phyloP scores from a whole-genome alignment of 2,888 invertebrate species.

The Lottia gigantea region DNA sequence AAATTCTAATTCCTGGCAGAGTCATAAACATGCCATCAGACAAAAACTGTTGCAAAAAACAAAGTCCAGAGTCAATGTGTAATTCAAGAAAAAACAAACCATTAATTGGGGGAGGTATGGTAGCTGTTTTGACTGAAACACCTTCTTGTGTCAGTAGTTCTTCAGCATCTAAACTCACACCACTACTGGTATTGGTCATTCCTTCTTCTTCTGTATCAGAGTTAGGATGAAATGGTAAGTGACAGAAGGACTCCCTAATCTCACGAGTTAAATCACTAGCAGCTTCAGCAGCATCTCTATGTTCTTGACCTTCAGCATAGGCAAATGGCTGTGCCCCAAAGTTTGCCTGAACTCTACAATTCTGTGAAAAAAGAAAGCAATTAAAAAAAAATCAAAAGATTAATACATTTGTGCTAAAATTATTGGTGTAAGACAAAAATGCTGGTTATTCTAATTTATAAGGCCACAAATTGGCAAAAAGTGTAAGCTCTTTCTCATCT shows the following conservation, averaged over 20 bases:
- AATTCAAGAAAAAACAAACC: conserved; percentile 39
- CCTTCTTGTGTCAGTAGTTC: conserved; percentile 40
- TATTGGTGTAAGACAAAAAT: too few species aligned
- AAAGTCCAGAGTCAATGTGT: too few species aligned
- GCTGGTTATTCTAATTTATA: too few species aligned
- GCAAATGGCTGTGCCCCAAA: conserved; percentile 66
- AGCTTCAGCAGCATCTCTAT: conserved; percentile 63
- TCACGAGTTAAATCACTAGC: conserved; percentile 63
- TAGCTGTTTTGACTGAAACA: conserved; percentile 54
- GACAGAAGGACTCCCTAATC: conserved; percentile 63
- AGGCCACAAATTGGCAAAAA: too few species aligned
- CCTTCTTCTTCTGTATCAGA: conserved; percentile 65
- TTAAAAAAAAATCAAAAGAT: neutral
- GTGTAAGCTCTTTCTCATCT: too few species aligned
- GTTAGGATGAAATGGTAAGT: conserved; percentile 62
- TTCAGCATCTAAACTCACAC: conserved; percentile 32
- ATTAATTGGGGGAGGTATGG: conserved; percentile 55
- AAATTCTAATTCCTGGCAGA: too few species aligned
- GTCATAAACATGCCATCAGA: neutral
- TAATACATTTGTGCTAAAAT: too few species aligned
- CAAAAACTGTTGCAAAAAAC: neutral
- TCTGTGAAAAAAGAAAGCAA: conserved; percentile 37
- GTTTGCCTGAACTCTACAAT: conserved; percentile 64
- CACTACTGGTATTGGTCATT: conserved; percentile 33
- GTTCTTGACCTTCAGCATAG: conserved; percentile 64